Evolutionary conservation across 1,140 invertebrate species (phyloP), one percentile per base, ranked within the genome.

Genomic region (Phocides pigmalion): DNA sequence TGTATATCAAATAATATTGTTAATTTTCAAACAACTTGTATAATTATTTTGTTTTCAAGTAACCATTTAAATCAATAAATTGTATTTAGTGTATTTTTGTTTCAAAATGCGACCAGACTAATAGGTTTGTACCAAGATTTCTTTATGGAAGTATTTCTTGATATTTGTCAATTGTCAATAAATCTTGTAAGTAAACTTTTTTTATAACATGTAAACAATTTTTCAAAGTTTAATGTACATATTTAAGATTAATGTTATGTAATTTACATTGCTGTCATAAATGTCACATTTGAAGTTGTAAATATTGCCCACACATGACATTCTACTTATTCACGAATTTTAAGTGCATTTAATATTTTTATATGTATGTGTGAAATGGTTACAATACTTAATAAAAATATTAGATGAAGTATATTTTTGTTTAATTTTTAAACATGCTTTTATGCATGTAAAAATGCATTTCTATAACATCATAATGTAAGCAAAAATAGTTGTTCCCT

Each of bases 261-360:
- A 64, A 70, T 74, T 67, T 66, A 42, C 62, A 64, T 82, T 71
- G 81, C 76, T 70, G 63, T 74, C 63, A 74, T 79, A 80, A n/a
- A 47, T 14, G 16, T 78, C 72, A 65, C 77, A 81, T 75, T 68
- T 77, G 74, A 77, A 72, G 51, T 72, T 89, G 86, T 89, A 90
- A 84, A 90, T 90, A 90, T 67, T 70, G 74, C 77, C 67, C 68
- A 76, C 79, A 79, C 79, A 81, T 82, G 76, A 79, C 76, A 80
- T 82, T 78, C 77, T 83, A 84, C 76, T 82, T 81, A 81, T 74
- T 76, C 68, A 79, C 65, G 74, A 84, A 83, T 73, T 76, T 66
- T 79, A 81, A 86, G 72, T 67, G 72, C 83, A 84, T 89, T 87
- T 90, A 89, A 88, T 90, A 87, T 90, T 90, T 90, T 90, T 89